Conservation (phyloP, 2,797 vertebrate species). For the Microctenopoma stevenorrisi region DNA sequence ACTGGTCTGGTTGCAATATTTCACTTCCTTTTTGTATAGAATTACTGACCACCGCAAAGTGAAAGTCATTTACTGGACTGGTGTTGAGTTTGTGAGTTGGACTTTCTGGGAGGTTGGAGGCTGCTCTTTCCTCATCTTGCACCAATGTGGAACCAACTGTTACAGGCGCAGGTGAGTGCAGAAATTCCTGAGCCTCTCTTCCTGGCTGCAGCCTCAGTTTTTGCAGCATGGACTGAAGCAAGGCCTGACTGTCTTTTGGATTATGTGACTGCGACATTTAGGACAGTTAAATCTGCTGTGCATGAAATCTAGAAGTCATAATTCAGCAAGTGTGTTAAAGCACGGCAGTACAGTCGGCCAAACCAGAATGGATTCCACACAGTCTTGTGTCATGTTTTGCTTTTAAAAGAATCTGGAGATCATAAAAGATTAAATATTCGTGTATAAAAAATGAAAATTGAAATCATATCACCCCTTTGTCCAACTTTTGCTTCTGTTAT, state of each 20-base stretch:
- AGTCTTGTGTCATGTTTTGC: neutral
- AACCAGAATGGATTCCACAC: slow-evolving; percentile 14
- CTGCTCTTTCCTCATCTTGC: slow-evolving; percentile 18
- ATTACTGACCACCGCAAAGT: slow-evolving; percentile 3
- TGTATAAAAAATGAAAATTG: slow-evolving; percentile 7
- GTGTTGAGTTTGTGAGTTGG: slow-evolving; percentile 35
- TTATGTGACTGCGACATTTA: slow-evolving; percentile 79
- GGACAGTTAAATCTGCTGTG: slow-evolving; percentile 18
- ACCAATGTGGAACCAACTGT: slow-evolving; percentile 8
- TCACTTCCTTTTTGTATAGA: slow-evolving; percentile 20
- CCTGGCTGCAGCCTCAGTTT: slow-evolving; percentile 78
- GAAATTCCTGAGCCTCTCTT: slow-evolving; percentile 41
- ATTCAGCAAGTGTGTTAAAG: slow-evolving; percentile 9
- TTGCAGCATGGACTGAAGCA: slow-evolving; percentile 87
- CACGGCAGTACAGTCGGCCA: neutral
- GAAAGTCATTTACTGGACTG: slow-evolving; percentile 42
- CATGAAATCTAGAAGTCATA: slow-evolving; percentile 39
- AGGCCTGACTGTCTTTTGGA: slow-evolving; percentile 69
- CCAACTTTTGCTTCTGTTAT: slow-evolving; percentile 14
- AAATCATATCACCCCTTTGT: slow-evolving; percentile 21
- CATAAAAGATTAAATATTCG: slow-evolving; percentile 10
- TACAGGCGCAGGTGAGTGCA: slow-evolving; percentile 2
- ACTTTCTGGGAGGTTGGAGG: neutral
- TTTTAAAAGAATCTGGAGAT: slow-evolving; percentile 1
- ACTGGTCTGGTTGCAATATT: slow-evolving; percentile 8